A percentile compares a stretch with the other conserved stretches of the same genome.
These are phyloP conservation scores for Coenobita brevimanus DNA, from an alignment of 1,140 invertebrate genomes.

Conservation along the genomic window DNA sequence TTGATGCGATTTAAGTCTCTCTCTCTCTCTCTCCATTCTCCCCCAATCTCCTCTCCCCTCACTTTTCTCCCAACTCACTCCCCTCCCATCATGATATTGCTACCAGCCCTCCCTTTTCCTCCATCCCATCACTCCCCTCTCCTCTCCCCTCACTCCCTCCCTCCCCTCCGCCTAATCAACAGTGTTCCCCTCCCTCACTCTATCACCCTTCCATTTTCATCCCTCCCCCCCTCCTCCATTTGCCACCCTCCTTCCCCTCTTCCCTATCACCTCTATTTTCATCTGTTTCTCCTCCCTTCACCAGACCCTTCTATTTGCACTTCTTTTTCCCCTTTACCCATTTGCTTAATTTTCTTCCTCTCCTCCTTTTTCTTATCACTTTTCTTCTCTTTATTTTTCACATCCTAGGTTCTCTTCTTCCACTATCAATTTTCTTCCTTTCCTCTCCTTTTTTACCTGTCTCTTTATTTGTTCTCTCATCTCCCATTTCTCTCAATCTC, in stretches of 20 bases:
- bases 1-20: not conserved
- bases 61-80: not conserved
- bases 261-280: not conserved
- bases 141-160: not conserved
- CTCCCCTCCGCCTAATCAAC: not conserved
- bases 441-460: not conserved
- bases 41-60: not conserved
- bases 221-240: too few species aligned
- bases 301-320: not conserved
- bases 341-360: not conserved
- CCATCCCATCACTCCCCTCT: not conserved
- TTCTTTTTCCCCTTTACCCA: not conserved
- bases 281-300: not conserved
- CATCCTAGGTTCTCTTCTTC: too few species aligned
- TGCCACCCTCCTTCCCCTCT: not conserved
- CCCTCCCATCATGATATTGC: not conserved
- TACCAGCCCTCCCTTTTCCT: not conserved
- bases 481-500: not conserved
- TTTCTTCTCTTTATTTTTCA: not conserved
- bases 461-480: not conserved
- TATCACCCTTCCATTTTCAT: too few species aligned
- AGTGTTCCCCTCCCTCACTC: too few species aligned
- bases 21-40: not conserved
- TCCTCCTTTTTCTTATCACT: not conserved
- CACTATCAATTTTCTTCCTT: too few species aligned